Conservation (phyloP, 2,888 invertebrate genomes). For the Dryobotodes eremita region DNA sequence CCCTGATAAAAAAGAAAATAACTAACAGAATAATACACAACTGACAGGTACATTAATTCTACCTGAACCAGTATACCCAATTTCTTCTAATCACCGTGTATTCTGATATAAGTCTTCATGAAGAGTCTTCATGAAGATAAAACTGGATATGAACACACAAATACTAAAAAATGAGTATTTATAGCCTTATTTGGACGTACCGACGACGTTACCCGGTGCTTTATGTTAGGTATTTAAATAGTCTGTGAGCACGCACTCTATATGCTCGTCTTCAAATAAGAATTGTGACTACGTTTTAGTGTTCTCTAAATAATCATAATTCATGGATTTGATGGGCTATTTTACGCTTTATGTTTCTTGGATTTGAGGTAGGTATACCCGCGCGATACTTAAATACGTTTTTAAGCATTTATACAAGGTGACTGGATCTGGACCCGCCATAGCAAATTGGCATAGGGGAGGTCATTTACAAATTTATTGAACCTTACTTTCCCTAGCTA, state of each 20-base stretch:
- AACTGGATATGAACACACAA: conserved; percentile 25
- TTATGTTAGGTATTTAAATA: conserved; percentile 45
- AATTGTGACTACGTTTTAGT: conserved; percentile 8
- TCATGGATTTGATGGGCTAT: background rate
- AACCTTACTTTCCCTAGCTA: too few relatives aligned
- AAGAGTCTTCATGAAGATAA: conserved; percentile 28
- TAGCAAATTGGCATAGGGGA: too few relatives aligned
- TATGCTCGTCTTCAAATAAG: conserved; percentile 6
- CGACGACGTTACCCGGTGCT: conserved; percentile 35
- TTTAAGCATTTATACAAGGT: background rate
- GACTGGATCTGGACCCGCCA: too few relatives aligned
- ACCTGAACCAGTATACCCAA: conserved; percentile 6
- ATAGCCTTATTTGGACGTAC: conserved; percentile 41
- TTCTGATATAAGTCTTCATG: conserved; percentile 27
- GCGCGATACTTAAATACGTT: background rate
- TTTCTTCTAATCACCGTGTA: conserved; percentile 17
- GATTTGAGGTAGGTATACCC: background rate
- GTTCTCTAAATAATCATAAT: conserved; percentile 7
- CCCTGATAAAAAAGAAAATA: conserved; percentile 3
- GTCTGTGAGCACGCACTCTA: conserved; percentile 47
- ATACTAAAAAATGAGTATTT: conserved; percentile 60
- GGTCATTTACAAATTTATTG: too few relatives aligned
- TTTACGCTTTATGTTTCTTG: background rate
- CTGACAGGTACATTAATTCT: conserved; percentile 2
- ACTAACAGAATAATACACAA: conserved; percentile 7